Evolutionary conservation across 2,888 invertebrate genomes (phyloP), one percentile per base, ranked within the genome.

Genomic region (Scrobipalpa atriplicella): DNA sequence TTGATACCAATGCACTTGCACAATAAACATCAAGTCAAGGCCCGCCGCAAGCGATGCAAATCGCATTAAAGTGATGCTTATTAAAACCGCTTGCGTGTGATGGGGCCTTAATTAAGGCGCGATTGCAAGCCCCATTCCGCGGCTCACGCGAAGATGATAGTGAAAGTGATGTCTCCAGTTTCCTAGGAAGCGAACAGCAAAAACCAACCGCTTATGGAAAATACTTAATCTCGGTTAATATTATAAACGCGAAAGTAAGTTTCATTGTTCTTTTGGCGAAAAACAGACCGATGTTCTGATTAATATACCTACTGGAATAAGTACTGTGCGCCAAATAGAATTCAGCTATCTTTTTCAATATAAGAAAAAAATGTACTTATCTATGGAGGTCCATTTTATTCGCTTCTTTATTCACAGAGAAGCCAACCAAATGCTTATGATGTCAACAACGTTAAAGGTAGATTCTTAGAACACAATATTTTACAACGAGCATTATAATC

Each of bases 11-110:
- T 56, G 13, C 16, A 13, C 6, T 58, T 29, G 21, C 9, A 56
- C 21, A 38, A 58, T 38, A 58, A 38, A 6, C 29, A n/a, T n/a
- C 36, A 29, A 58, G 58, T 58, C 58, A 58, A 58, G 38, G 58
- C 58, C 61, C 43, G 71, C 65, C 64, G 76, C 78, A 77, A 84
- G 82, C 77, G 79, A 84, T 84, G 82, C 79, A 83, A 85, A 86
- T 83, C 76, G 78, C 69, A 80, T 58, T 41, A 43, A 58, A 58
- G 16, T 16, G 38, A 58, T 38, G 58, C 58, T 58, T 58, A 58
- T 58, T 58, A 58, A 58, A 58, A 56, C 54, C 65, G 66, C 61
- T 77, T 69, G 70, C 79, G 72, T 78, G 78, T 72, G 67, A 68
- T 72, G 67, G 65, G 73, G 72, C 72, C 71, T 63, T 72, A 72